A percentile compares a stretch with the other conserved stretches of the same genome.
Conservation (phyloP, 1,140 invertebrate species). For the Lamellibrachia luymesi region DNA sequence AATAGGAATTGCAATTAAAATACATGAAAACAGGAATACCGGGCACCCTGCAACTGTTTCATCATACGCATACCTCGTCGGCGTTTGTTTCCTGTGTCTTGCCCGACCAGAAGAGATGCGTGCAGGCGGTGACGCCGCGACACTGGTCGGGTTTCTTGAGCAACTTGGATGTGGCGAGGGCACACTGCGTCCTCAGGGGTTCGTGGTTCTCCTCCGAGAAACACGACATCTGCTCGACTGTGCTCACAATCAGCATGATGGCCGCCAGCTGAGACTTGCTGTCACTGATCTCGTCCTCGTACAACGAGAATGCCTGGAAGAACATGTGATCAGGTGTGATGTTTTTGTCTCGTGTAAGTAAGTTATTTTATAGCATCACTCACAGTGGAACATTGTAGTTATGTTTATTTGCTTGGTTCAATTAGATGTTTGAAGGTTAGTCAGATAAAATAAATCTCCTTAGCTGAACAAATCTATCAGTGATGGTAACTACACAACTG, state of each 20-base stretch:
- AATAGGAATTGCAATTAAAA: too few relatives aligned
- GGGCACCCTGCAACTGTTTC: too few relatives aligned
- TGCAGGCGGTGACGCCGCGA: slow-evolving; percentile 83
- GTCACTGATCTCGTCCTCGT: slow-evolving; percentile 98
- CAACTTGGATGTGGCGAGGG: slow-evolving; percentile 88
- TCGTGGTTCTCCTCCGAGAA: slow-evolving; percentile 97
- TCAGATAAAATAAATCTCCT: background rate
- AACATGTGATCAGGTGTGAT: background rate
- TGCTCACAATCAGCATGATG: slow-evolving; percentile 87
- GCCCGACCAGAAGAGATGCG: slow-evolving; percentile 96
- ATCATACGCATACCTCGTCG: slow-evolving; percentile 62
- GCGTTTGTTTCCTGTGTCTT: slow-evolving; percentile 67
- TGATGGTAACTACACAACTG: too few relatives aligned
- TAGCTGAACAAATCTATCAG: too few relatives aligned
- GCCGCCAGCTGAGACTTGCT: slow-evolving; percentile 94
- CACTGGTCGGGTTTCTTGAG: slow-evolving; percentile 98
- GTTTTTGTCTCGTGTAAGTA: too few relatives aligned
- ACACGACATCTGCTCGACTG: slow-evolving; percentile 82
- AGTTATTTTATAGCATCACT: too few relatives aligned
- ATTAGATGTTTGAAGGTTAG: background rate
- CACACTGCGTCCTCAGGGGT: slow-evolving; percentile 90
- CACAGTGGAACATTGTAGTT: too few relatives aligned
- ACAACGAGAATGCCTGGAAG: slow-evolving; percentile 85
- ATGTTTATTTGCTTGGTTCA: too few relatives aligned
- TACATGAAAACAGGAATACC: too few relatives aligned